Evolutionary conservation across 2,888 invertebrate genomes (phyloP).

Genomic region (Nemapogon koenigi): DNA sequence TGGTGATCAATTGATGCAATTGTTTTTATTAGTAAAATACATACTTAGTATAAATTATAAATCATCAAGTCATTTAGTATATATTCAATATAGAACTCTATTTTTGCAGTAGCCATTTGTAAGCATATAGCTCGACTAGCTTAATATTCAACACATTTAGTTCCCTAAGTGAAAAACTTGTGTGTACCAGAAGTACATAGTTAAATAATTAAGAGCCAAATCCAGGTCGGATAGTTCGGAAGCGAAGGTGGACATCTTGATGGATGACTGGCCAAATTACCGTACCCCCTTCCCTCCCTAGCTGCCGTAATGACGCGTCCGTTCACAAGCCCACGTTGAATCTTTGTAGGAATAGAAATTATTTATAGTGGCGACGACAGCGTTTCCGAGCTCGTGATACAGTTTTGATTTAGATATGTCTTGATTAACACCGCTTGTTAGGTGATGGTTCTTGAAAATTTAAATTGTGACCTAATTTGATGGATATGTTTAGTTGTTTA

Average conservation of each 20-base stretch:
- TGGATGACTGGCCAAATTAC: constrained; percentile 53
- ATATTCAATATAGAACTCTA: too few relatives aligned
- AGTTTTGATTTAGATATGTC: constrained; percentile 32
- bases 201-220: constrained; percentile 38
- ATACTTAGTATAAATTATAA: too few relatives aligned
- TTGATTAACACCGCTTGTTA: constrained; percentile 22
- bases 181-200: too few relatives aligned
- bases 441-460: not conserved
- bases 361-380: constrained; percentile 53
- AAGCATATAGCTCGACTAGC: too few relatives aligned
- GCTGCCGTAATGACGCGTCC: constrained; percentile 31
- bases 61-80: too few relatives aligned
- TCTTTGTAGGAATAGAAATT: constrained; percentile 33
- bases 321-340: constrained; percentile 20
- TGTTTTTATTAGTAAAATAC: too few relatives aligned
- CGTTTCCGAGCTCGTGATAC: constrained; percentile 39
- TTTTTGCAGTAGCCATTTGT: too few relatives aligned
- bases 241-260: constrained; percentile 35
- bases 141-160: too few relatives aligned
- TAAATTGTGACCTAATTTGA: too few relatives aligned
- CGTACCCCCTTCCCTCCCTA: constrained; percentile 21
- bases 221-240: constrained; percentile 31
- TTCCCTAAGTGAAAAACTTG: too few relatives aligned
- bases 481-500: too few relatives aligned
- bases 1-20: too few relatives aligned